phyloP scores from a whole-genome alignment of 2,797 vertebrate species.

The Poeciliopsis infans region DNA sequence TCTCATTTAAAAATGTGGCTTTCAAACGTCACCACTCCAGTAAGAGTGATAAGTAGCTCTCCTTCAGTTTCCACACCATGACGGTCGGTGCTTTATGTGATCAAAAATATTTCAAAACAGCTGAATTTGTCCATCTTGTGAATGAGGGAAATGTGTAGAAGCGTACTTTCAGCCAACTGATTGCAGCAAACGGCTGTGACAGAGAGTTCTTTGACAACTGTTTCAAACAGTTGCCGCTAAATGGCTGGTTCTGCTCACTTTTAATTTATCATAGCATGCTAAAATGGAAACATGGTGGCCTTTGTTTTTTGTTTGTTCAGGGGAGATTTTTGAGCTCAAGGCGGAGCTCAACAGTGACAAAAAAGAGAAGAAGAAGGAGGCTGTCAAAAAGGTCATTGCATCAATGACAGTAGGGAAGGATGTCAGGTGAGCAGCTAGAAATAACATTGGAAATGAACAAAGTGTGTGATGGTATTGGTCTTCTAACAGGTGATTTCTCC shows the following conservation, averaged over 20 bases:
- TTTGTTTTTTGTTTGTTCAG: slow-evolving; percentile 67
- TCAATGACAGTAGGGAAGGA: slow-evolving; percentile 99
- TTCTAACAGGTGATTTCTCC: slow-evolving; percentile 2
- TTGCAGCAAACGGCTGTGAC: not conserved
- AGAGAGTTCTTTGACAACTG: not conserved
- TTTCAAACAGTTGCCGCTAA: not conserved
- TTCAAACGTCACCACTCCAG: not conserved
- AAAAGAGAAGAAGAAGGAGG: slow-evolving; percentile 99
- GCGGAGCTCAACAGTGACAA: slow-evolving; percentile 98
- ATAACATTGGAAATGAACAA: not conserved
- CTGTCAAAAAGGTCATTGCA: slow-evolving; percentile 98
- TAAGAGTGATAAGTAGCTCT: not conserved
- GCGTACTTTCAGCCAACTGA: not conserved
- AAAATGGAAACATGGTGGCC: not conserved
- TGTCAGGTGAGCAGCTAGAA: slow-evolving; percentile 86
- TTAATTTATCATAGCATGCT: not conserved
- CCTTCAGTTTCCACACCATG: not conserved
- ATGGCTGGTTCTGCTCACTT: not conserved
- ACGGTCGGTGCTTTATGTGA: not conserved
- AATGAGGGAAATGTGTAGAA: not conserved
- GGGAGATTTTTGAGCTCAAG: slow-evolving; percentile 98
- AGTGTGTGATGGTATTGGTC: not conserved
- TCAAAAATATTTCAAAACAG: not conserved
- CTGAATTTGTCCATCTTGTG: not conserved
- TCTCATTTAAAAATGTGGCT: not conserved